Conservation (phyloP, 2,113 vertebrate genomes). For the Sterrhoptilus dennistouni region DNA sequence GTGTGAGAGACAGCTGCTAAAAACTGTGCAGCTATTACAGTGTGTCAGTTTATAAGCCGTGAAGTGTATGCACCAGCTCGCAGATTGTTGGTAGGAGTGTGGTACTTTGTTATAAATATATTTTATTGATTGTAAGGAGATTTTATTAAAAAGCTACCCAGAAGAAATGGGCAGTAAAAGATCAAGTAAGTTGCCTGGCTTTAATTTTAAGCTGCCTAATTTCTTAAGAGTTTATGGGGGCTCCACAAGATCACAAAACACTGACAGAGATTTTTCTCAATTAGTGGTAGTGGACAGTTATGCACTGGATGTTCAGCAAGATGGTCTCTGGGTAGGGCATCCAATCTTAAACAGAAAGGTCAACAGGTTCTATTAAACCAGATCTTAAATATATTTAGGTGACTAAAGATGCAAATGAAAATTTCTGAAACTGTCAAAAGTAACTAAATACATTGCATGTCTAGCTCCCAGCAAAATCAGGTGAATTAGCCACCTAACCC, state of each 20-base stretch:
- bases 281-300: neutral
- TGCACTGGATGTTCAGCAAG: neutral
- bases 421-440: neutral
- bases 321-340: neutral
- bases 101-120: constrained; percentile 59
- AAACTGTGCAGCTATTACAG: constrained; percentile 61
- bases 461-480: neutral
- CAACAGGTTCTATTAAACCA: neutral
- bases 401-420: neutral
- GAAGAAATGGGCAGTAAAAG: constrained; percentile 45
- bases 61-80: constrained; percentile 54
- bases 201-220: neutral
- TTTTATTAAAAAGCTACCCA: constrained; percentile 40
- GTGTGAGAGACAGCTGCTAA: constrained; percentile 69
- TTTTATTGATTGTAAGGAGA: constrained; percentile 58
- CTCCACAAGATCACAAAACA: neutral
- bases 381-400: neutral
- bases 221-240: neutral
- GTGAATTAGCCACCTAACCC: neutral
- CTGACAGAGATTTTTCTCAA: neutral
- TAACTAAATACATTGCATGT: neutral
- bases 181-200: constrained; percentile 19
- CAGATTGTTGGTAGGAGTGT: constrained; percentile 65
- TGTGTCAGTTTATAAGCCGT: constrained; percentile 57
- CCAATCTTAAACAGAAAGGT: neutral